These are phyloP conservation scores for Varecia variegata DNA, from an alignment of 2,797 vertebrate genomes.

Conservation along the genomic window DNA sequence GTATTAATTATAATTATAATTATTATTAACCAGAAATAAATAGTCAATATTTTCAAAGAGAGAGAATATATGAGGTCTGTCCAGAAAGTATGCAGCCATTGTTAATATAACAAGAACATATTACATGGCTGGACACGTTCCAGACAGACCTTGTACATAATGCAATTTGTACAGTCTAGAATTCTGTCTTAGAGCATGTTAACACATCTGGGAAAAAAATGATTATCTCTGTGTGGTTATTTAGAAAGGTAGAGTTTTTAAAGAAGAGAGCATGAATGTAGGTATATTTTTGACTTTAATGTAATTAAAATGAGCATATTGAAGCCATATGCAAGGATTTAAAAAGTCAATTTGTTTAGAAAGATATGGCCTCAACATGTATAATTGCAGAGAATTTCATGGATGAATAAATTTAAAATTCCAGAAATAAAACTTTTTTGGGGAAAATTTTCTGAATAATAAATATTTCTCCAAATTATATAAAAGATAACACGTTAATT, in stretches of 20 bases:
- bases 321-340: not conserved
- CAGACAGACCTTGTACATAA: not conserved
- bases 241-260: not conserved
- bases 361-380: not conserved
- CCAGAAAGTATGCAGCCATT: too few relatives aligned
- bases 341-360: not conserved
- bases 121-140: too few relatives aligned
- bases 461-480: not conserved
- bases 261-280: not conserved
- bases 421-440: not conserved
- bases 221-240: not conserved
- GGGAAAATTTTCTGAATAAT: not conserved
- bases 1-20: not conserved
- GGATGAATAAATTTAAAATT: not conserved
- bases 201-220: not conserved
- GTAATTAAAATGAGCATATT: not conserved
- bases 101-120: too few relatives aligned
- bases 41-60: not conserved
- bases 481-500: not conserved
- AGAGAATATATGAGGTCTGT: not conserved
- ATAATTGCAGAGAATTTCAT: not conserved
- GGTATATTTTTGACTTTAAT: not conserved
- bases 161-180: not conserved
- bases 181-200: not conserved
- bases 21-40: not conserved